Evolutionary conservation across 2,888 invertebrate genomes (phyloP).

Genomic region (Phyllotreta striolata): DNA sequence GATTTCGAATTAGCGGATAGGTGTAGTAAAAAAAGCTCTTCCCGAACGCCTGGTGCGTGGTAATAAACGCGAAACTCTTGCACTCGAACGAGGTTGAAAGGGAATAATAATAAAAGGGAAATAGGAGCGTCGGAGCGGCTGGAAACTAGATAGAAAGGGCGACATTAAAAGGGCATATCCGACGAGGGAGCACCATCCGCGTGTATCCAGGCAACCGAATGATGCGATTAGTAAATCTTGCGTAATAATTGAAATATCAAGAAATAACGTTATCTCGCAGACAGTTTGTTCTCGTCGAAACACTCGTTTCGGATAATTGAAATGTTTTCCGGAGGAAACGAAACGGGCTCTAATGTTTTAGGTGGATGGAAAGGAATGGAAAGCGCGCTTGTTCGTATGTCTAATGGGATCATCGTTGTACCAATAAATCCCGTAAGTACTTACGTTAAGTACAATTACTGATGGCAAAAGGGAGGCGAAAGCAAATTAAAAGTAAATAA

Average conservation of each 20-base stretch:
- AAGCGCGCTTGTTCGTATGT: too few relatives aligned
- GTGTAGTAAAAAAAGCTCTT: too few relatives aligned
- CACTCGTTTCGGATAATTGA: constrained; percentile 45
- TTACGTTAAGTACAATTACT: too few relatives aligned
- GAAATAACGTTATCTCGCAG: constrained; percentile 46
- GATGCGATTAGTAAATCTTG: constrained; percentile 60
- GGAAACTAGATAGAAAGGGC: constrained; percentile 26
- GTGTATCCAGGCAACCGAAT: constrained; percentile 55
- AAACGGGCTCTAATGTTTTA: too few relatives aligned
- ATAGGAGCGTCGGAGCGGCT: constrained; percentile 16
- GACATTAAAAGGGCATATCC: constrained; percentile 32
- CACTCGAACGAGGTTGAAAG: not conserved
- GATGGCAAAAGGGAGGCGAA: too few relatives aligned
- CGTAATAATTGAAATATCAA: constrained; percentile 61
- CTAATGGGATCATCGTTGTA: too few relatives aligned
- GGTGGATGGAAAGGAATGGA: too few relatives aligned
- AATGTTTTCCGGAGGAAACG: constrained; percentile 31
- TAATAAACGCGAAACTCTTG: too few relatives aligned
- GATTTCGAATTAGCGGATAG: not conserved
- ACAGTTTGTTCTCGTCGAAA: constrained; percentile 42
- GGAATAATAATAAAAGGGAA: constrained; percentile 18
- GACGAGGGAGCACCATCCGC: constrained; percentile 42
- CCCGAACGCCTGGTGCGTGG: too few relatives aligned
- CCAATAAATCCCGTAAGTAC: too few relatives aligned
- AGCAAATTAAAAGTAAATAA: too few relatives aligned